These are phyloP conservation scores for Actinemys pallida DNA, from an alignment of 2,113 vertebrate genomes.

Conservation along the genomic window DNA sequence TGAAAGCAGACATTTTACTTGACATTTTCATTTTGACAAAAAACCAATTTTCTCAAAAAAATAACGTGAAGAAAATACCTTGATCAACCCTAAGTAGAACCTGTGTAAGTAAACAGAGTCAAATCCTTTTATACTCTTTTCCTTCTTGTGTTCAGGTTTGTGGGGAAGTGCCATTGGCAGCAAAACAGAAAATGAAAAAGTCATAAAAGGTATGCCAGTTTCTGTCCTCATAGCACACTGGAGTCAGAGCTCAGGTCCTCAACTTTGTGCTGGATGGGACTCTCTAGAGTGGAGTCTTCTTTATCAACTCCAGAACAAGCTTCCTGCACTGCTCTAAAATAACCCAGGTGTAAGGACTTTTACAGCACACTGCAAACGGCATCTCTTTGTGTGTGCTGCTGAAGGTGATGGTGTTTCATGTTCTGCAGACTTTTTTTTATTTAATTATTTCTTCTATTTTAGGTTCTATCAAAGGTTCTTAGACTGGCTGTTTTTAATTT, in stretches of 20 bases:
- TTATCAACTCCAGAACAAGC: too few relatives aligned
- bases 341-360: background rate
- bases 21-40: too few relatives aligned
- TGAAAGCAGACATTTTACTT: too few relatives aligned
- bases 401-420: too few relatives aligned
- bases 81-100: background rate
- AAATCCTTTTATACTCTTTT: background rate
- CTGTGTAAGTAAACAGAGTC: background rate
- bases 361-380: background rate
- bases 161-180: background rate
- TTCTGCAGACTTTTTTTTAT: too few relatives aligned
- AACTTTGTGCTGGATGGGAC: background rate
- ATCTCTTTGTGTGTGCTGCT: background rate
- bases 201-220: background rate
- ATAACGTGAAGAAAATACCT: background rate
- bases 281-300: background rate
- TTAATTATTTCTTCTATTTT: too few relatives aligned
- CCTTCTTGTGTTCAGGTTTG: background rate
- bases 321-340: background rate
- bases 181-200: background rate
- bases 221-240: background rate
- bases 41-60: background rate
- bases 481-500: too few relatives aligned
- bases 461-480: too few relatives aligned
- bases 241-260: background rate